Base-by-base conservation (phyloP, 2,888 invertebrate species). In the Dioctria rufipes region DNA sequence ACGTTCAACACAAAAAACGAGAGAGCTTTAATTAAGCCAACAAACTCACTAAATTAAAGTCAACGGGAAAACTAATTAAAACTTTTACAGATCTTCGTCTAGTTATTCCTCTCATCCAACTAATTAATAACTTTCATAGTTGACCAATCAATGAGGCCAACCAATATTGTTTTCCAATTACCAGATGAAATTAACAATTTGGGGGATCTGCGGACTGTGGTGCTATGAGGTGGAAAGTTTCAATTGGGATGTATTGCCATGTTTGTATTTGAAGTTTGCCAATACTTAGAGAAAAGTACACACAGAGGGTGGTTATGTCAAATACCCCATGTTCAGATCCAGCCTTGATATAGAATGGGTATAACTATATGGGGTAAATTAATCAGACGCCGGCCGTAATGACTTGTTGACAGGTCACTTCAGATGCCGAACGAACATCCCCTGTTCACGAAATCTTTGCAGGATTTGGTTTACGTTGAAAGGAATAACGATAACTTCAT, bases 81-180 rank as follows among this genome's bases (percentile, higher is more conserved):
- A 73, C 73, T 73, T 73, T 73, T 40, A 13, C 58, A 58, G 73
- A 73, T 60, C 60, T 42, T 58, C 43, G 13, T 37, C 69, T 40
- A 8, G 25, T 6, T 13, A 40, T 2, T 40, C 37, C 58, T 40
- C 42, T 5, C 58, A 11, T 11, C 73, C 60, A 42, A 60, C 73
- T 73, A 58, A 73, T 73, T 73, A 73, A 73, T 73, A 73, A 73
- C 73, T 73, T 73, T 73, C 73, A 73, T 73, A 73, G 73, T 73
- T 73, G 73, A 73, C 73, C 73, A 73, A 73, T 73, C 73, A 73
- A 58, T 11, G 66, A 5, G 39, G 58, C 58, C 43, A 3, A 40
- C 40, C 58, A 58, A 73, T 73, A 73, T 73, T 73, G 73, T 73
- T 73, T 73, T 42, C 60, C 73, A 73, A 73, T 73, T 73, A 73